Conservation (phyloP, 1,140 invertebrate genomes). For the Gerris buenoi region DNA sequence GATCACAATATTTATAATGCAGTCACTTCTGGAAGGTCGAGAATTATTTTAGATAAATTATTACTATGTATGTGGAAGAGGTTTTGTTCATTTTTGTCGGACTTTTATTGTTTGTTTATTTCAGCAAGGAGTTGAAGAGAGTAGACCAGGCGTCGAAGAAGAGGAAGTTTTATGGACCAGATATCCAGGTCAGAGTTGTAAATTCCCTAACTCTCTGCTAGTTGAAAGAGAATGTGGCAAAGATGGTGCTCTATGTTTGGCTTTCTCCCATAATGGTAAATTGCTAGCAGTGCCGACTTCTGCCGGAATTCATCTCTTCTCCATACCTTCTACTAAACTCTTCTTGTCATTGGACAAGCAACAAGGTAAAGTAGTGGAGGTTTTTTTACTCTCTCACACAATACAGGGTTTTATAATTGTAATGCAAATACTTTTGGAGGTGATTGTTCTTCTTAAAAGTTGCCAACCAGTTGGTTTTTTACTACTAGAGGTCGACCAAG, state of each 20-base stretch:
- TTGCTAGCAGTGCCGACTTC: slow-evolving; percentile 36
- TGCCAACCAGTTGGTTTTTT: too few relatives aligned
- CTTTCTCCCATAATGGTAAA: slow-evolving; percentile 35
- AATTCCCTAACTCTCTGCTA: slow-evolving; percentile 39
- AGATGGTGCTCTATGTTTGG: slow-evolving; percentile 33
- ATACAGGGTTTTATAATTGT: too few relatives aligned
- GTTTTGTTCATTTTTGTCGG: not conserved
- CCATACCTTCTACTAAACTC: slow-evolving; percentile 2
- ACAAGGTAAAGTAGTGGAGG: too few relatives aligned
- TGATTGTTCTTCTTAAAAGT: too few relatives aligned
- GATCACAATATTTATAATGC: too few relatives aligned
- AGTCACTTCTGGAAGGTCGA: slow-evolving; percentile 14
- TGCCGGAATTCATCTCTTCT: slow-evolving; percentile 20
- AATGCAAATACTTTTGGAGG: too few relatives aligned
- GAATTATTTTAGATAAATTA: not conserved
- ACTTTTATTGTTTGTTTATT: too few relatives aligned
- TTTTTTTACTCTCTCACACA: too few relatives aligned
- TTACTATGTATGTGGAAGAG: not conserved
- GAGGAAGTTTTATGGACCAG: slow-evolving; percentile 33
- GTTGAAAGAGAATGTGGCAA: slow-evolving; percentile 30
- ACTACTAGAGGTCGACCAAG: too few relatives aligned
- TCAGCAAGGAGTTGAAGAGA: too few relatives aligned
- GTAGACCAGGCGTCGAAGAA: not conserved
- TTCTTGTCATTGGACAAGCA: slow-evolving; percentile 14
- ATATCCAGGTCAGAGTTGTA: slow-evolving; percentile 39